Percentiles rank a stretch among this genome's conserved stretches.
These are phyloP conservation scores for Cantharis flavilabris DNA, from an alignment of 2,888 invertebrate species.

Conservation along the genomic window DNA sequence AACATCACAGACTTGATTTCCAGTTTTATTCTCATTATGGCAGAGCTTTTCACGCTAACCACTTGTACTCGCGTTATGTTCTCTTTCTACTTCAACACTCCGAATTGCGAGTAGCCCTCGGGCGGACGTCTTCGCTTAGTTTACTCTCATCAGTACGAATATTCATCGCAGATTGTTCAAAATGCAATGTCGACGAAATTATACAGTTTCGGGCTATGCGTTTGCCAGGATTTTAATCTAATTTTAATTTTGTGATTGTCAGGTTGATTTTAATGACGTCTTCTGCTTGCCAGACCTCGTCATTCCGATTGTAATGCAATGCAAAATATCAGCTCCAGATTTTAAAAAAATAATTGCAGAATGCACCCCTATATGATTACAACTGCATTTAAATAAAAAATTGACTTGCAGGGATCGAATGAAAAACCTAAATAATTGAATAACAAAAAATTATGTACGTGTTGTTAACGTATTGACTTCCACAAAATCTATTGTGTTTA, in stretches of 20 bases:
- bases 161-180: slow-evolving; percentile 33
- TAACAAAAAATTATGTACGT: no score
- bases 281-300: slow-evolving; percentile 18
- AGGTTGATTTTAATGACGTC: slow-evolving; percentile 36
- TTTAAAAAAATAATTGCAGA: background rate
- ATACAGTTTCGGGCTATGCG: slow-evolving; percentile 32
- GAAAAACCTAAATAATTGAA: no score
- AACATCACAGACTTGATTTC: slow-evolving; percentile 34
- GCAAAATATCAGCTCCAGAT: background rate
- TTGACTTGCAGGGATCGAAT: no score
- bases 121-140: slow-evolving; percentile 28
- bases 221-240: slow-evolving; percentile 30
- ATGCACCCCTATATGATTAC: no score
- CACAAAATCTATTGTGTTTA: no score
- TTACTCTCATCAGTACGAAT: slow-evolving; percentile 33
- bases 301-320: slow-evolving; percentile 2
- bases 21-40: slow-evolving; percentile 34
- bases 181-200: slow-evolving; percentile 35
- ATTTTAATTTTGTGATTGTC: slow-evolving; percentile 31
- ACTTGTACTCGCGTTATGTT: slow-evolving; percentile 11
- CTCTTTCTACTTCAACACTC: slow-evolving; percentile 19
- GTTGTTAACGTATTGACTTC: no score
- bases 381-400: no score
- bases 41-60: slow-evolving; percentile 15
- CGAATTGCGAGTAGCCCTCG: slow-evolving; percentile 10